Base-by-base conservation (phyloP, 2,888 invertebrate species). In the Heliconius sara region DNA sequence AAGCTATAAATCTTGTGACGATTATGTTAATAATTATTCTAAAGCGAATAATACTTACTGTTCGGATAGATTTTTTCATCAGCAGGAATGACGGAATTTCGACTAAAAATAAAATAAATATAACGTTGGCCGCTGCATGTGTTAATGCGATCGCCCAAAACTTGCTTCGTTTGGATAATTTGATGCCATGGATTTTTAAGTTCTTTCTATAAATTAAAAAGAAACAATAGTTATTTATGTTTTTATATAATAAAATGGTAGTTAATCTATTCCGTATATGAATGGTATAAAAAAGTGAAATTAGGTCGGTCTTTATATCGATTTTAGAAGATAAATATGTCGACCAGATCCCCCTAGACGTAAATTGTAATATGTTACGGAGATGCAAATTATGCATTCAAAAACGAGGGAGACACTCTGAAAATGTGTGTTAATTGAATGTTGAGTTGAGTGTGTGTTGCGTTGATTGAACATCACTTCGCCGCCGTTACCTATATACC, bases 101-200 rank as follows among this genome's bases (percentile, higher is more conserved):
- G 0, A 87, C 85, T 7, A 95, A 81, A 80, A 87, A 93, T 84
- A 95, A 93, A 6, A 91, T 83, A 76, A 92, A 93, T 0, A 93
- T 63, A 0, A 87, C 86, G 63, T 90, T 92, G 72, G 88, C 88
- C 0, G 93, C 90, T 6, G 88, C 86, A 80, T 93, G 95, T 0
- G 90, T 90, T 78, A 85, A 83, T 0, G 88, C 86, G 0, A 91
- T 81, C 0, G 89, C 91, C 93, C 93, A 94, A 73, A 94, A 91
- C n/a, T 4, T 86, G 85, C 1, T 86, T 84, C 0, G 91, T 90
- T 25, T 82, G 83, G 3, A 93, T 79, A 9, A 95, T 90, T 2
- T 84, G 81, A 0, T 84, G 84, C 93, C 93, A 94, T 0, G 94
- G 93, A 13, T 87, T 88, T 3, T 81, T 80, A 0, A 89, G 81